A percentile compares a stretch with the other conserved stretches of the same genome.
phyloP scores from a whole-genome alignment of 1,140 invertebrate genomes.

The Microplitis mediator region DNA sequence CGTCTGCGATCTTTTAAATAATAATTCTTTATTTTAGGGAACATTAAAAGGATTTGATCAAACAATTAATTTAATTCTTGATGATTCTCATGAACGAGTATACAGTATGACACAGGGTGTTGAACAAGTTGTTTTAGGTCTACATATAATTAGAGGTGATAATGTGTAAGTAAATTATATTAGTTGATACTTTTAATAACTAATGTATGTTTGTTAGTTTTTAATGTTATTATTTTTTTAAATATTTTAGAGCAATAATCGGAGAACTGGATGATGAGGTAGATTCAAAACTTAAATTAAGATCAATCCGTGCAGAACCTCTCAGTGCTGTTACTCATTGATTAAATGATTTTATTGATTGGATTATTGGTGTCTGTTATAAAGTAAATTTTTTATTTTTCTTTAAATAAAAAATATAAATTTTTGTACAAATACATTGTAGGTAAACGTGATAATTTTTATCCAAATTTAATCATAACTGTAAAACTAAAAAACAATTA shows the following conservation, averaged over 20 bases:
- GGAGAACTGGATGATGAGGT: conserved; percentile 91
- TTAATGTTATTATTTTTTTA: neutral
- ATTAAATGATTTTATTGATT: conserved; percentile 26
- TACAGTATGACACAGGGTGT: conserved; percentile 91
- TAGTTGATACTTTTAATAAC: conserved; percentile 24
- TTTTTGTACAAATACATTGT: too few relatives aligned
- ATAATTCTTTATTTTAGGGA: conserved; percentile 67
- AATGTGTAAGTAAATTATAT: conserved; percentile 78
- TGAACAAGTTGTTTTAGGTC: conserved; percentile 93
- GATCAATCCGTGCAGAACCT: conserved; percentile 87
- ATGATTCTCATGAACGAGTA: conserved; percentile 97
- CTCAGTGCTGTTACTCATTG: conserved; percentile 85
- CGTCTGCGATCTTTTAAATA: conserved; percentile 10
- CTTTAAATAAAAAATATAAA: too few relatives aligned
- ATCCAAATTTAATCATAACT: too few relatives aligned
- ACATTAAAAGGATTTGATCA: conserved; percentile 95
- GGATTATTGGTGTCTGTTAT: neutral
- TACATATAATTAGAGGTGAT: conserved; percentile 97
- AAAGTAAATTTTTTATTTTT: too few relatives aligned
- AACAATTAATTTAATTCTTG: conserved; percentile 96
- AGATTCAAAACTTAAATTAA: conserved; percentile 83
- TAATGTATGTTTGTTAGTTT: conserved; percentile 13
- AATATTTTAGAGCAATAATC: conserved; percentile 77
- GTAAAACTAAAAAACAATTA: too few relatives aligned
- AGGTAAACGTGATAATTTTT: too few relatives aligned